Evolutionary conservation across 2,888 invertebrate genomes (phyloP), one percentile per base, ranked within the genome.

Genomic region (Leptarthrus brevirostris): DNA sequence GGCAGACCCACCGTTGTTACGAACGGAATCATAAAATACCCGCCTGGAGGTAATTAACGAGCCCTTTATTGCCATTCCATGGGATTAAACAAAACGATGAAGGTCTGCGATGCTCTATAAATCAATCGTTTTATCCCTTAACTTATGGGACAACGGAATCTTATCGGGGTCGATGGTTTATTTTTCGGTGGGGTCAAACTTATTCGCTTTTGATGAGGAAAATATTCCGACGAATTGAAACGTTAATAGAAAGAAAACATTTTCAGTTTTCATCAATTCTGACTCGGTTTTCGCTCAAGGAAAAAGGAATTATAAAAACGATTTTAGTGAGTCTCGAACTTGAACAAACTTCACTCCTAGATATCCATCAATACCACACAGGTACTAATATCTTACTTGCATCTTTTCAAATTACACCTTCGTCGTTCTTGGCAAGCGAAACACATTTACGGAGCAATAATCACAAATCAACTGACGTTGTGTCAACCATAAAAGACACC

Each of bases 11-110:
- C 54, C 53, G 53, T 52, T 66, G 56, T 54, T 69, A 49, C 58
- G 69, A 75, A 73, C 75, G 61, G 73, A 76, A 76, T 76, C 74
- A 76, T 76, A 76, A 77, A 76, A 76, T 74, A 76, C 72, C 66
- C 75, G 76, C 79, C 77, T 74, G 40, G 74, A 79, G 79, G 82
- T 82, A 82, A 81, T 81, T 81, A 82, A 81, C 81, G 79, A 78
- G 78, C 80, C 78, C 81, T 82, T 81, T 81, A 79, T 81, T 78
- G 77, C 79, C 77, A 77, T 76, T 74, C 75, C 76, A 47, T 64
- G 69, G 76, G 74, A 74, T 73, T 73, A 76, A 74, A 73, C 73
- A 73, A 74, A 73, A 72, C 72, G 73, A 70, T 73, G 69, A 72
- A 75, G 72, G 74, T 72, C 72, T 73, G 69, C 73, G 53, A 73